Evolutionary conservation across 1,140 invertebrate genomes (phyloP), one percentile per base, ranked within the genome.

Genomic region (Papilio machaon): DNA sequence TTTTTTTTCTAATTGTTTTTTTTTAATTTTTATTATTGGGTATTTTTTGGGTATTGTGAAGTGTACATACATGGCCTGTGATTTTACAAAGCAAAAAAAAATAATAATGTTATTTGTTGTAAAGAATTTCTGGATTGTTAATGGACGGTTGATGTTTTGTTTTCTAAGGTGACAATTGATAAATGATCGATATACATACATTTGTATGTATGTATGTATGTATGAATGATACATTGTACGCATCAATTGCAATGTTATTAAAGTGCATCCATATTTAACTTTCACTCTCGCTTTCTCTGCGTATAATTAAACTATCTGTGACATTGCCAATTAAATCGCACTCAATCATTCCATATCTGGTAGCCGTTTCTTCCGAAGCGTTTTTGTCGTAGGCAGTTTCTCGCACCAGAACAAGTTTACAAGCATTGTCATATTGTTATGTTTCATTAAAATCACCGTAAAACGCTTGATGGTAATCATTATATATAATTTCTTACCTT

Each of bases 361-460:
- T 11, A 7, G 74, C 11, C 1, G n/a, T 49, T 76, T 76, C 73
- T 46, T 19, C 73, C 43, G 46, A 76, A 76, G 9, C 74, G 47
- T 76, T 76, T 76, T 49, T 76, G 74, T 47, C 74, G 19, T 76
- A 52, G 11, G 74, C 74, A 52, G 74, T 76, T 76, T 70, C 64
- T 70, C 64, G 64, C 64, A 38, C 64, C 30, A 7, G 13, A 70
- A 70, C 64, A 70, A 70, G 64, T 70, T 70, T 70, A 35, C 3
- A 64, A 70, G 30, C 17, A 30, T 67, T 67, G 60, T 70, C 64
- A 70, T 70, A 70, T 70, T 35, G 64, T 70, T 70, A 70, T 70
- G 64, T 70, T 70, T 64, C 23, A 64, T 64, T 70, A 70, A 70
- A 70, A 70, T 35, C 13, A 35, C 30, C 11, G 11, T 67, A 67